Conservation (phyloP, 2,113 vertebrate species). For the Caretta caretta region DNA sequence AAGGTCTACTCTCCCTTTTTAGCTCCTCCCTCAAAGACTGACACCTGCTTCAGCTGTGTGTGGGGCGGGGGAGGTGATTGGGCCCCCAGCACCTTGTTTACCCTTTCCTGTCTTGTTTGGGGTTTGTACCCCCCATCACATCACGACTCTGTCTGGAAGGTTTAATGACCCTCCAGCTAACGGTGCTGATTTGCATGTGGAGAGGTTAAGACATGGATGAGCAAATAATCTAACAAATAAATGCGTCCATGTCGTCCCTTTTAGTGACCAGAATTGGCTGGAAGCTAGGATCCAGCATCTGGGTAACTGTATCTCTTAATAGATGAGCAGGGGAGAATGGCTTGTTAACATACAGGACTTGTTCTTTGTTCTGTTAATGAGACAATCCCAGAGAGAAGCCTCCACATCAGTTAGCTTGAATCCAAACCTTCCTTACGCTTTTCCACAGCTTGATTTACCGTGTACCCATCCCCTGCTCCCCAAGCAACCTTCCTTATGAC, state of each 20-base stretch:
- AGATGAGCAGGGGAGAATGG: not conserved
- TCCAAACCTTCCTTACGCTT: not conserved
- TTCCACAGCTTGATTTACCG: not conserved
- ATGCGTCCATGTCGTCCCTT: accelerated
- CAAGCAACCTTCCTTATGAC: not conserved
- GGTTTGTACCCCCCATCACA: not conserved
- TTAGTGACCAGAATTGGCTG: not conserved
- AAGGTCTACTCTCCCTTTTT: not conserved
- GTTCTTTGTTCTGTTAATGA: not conserved
- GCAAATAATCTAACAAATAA: accelerated
- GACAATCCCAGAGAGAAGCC: not conserved
- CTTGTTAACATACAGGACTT: not conserved
- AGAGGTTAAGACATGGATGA: not conserved
- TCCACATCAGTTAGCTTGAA: not conserved
- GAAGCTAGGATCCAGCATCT: not conserved
- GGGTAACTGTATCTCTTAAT: not conserved
- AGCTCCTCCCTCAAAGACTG: not conserved
- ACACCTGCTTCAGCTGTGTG: not conserved
- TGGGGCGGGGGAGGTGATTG: not conserved
- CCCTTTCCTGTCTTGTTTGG: not conserved
- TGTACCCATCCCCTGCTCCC: not conserved
- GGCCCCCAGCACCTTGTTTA: not conserved
- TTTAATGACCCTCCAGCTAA: not conserved
- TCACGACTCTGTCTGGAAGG: not conserved
- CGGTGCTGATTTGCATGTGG: not conserved